These are phyloP conservation scores for Harmothoe impar DNA, from an alignment of 2,888 invertebrate species.

Conservation along the genomic window DNA sequence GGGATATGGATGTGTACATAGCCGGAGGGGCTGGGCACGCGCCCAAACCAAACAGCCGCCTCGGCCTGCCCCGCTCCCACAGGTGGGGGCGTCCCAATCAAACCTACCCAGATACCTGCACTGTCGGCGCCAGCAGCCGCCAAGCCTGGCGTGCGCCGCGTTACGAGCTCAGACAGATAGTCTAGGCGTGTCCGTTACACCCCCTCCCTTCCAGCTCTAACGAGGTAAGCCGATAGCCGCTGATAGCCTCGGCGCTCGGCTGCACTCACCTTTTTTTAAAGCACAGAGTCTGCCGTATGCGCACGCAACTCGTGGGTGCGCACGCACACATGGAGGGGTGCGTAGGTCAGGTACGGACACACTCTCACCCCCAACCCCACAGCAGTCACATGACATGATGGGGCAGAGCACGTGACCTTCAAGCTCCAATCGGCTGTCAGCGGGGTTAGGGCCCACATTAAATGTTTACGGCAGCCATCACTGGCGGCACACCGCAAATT, in stretches of 20 bases:
- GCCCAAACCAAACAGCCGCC: neutral
- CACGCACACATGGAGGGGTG: neutral
- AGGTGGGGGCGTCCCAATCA: neutral
- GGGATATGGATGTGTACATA: neutral
- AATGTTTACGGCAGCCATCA: constrained; percentile 8
- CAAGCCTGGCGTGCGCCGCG: constrained; percentile 19
- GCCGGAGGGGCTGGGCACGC: neutral
- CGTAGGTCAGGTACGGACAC: neutral
- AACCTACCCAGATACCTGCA: neutral
- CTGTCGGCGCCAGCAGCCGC: constrained; percentile 18
- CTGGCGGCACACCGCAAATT: neutral
- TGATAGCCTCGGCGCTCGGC: neutral
- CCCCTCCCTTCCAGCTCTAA: neutral
- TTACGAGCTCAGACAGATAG: constrained; percentile 13
- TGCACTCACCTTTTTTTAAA: neutral
- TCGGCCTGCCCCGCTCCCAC: neutral
- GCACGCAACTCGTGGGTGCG: too few species aligned
- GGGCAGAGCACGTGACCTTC: neutral
- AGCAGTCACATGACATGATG: neutral
- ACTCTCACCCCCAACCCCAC: too few species aligned
- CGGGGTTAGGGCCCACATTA: neutral
- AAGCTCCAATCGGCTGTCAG: neutral
- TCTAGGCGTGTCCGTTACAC: neutral
- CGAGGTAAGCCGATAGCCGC: neutral
- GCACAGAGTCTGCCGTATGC: too few species aligned